Evolutionary conservation across 35 echinoderm and acorn worm species (phyloP).

Genomic region (Apostichopus japonicus): DNA sequence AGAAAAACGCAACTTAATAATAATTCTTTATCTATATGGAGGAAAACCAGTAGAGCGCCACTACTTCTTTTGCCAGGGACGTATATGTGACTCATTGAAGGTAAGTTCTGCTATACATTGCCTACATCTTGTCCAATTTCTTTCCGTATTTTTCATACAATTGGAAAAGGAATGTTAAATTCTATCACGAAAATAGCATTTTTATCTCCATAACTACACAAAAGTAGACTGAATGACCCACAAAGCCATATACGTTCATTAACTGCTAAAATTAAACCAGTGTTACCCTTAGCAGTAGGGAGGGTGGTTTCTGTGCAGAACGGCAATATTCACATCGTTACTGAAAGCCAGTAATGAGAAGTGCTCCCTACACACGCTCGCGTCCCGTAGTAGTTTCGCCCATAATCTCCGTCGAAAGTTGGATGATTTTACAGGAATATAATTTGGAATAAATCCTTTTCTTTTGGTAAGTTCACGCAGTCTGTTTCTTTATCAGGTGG

Average conservation of each 20-base stretch:
- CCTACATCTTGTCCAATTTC: neutral
- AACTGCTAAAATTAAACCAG: neutral
- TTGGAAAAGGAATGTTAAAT: neutral
- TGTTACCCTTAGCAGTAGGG: neutral
- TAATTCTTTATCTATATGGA: neutral
- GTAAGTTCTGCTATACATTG: neutral
- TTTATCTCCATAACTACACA: neutral
- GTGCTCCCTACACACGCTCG: constrained; percentile 27
- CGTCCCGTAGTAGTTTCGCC: constrained; percentile 44
- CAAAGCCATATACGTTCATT: neutral
- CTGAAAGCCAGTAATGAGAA: neutral
- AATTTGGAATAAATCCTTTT: constrained; percentile 42
- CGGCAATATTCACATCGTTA: neutral
- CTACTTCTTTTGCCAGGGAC: neutral
- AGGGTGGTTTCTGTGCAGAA: neutral
- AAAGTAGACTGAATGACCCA: neutral
- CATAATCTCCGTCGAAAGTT: constrained; percentile 12
- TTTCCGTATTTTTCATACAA: neutral
- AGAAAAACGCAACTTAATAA: too few relatives aligned
- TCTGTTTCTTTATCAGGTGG: neutral
- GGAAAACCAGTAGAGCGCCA: neutral
- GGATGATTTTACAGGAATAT: constrained; percentile 53
- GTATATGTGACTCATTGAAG: neutral
- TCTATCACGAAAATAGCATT: neutral
- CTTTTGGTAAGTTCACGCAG: constrained; percentile 9